These are phyloP conservation scores for Caenorhabditis parvicauda DNA, from an alignment of 2,888 invertebrate species.

Conservation along the genomic window DNA sequence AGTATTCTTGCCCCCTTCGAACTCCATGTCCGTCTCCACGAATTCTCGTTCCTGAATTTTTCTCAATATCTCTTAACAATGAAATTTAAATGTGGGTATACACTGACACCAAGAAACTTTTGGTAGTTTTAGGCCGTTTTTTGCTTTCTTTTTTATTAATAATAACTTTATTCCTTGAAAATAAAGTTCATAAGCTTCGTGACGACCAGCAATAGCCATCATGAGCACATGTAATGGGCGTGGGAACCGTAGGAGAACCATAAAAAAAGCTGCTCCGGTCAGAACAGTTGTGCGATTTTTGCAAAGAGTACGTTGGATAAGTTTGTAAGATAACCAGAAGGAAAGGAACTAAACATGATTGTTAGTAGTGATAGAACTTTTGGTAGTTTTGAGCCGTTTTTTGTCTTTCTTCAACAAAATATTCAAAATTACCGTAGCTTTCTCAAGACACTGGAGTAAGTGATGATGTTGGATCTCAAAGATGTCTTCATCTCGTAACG, in stretches of 20 bases:
- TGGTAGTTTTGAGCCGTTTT: neutral
- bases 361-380: too few species aligned
- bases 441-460: slow-evolving; percentile 90
- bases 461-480: slow-evolving; percentile 99
- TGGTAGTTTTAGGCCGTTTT: neutral
- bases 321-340: too few species aligned
- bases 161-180: too few species aligned
- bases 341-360: too few species aligned
- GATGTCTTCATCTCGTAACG: slow-evolving; percentile 87
- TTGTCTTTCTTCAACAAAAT: neutral
- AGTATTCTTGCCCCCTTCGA: slow-evolving; percentile 51
- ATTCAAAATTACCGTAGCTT: slow-evolving; percentile 74
- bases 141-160: too few species aligned
- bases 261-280: too few species aligned
- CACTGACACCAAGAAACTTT: neutral
- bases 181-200: too few species aligned
- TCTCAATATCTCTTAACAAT: neutral
- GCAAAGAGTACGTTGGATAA: too few species aligned
- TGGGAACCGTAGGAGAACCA: too few species aligned
- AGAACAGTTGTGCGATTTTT: too few species aligned
- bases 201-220: too few species aligned
- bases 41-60: slow-evolving; percentile 52
- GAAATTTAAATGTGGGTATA: neutral
- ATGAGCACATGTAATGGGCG: too few species aligned
- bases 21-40: slow-evolving; percentile 52